Conservation (phyloP, 1,140 invertebrate genomes). For the Mylabris phalerata region DNA sequence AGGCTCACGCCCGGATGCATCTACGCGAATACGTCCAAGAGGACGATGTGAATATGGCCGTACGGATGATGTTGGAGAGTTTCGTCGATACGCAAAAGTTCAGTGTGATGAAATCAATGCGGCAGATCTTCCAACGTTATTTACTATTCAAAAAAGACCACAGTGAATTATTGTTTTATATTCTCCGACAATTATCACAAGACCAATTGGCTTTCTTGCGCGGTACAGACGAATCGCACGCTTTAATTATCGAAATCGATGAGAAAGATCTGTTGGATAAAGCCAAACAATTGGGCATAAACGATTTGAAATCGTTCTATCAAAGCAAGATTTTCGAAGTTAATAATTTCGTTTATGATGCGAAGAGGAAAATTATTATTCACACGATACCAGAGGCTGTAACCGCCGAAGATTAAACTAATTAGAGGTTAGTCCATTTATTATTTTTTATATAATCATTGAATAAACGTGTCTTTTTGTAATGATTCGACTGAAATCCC, state of each 20-base stretch:
- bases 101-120: constrained; percentile 94
- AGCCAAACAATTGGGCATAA: constrained; percentile 88
- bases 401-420: constrained; percentile 24
- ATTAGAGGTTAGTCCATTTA: neutral
- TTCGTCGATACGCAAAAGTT: constrained; percentile 99
- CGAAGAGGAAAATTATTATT: constrained; percentile 75
- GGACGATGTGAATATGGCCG: constrained; percentile 95
- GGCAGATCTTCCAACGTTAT: constrained; percentile 91
- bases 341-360: constrained; percentile 87
- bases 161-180: constrained; percentile 92
- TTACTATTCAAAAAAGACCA: constrained; percentile 92
- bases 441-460: no score
- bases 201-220: constrained; percentile 86
- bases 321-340: constrained; percentile 83
- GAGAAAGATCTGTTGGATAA: constrained; percentile 87
- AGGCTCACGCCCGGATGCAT: constrained; percentile 95
- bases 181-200: constrained; percentile 86
- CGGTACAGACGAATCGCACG: constrained; percentile 64
- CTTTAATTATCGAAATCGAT: constrained; percentile 74
- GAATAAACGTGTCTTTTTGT: no score
- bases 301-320: constrained; percentile 86
- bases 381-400: constrained; percentile 63
- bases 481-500: no score
- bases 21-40: constrained; percentile 88
- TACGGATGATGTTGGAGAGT: constrained; percentile 93